These are phyloP conservation scores for Spilarctia lutea DNA, from an alignment of 2,888 invertebrate genomes.

Conservation along the genomic window DNA sequence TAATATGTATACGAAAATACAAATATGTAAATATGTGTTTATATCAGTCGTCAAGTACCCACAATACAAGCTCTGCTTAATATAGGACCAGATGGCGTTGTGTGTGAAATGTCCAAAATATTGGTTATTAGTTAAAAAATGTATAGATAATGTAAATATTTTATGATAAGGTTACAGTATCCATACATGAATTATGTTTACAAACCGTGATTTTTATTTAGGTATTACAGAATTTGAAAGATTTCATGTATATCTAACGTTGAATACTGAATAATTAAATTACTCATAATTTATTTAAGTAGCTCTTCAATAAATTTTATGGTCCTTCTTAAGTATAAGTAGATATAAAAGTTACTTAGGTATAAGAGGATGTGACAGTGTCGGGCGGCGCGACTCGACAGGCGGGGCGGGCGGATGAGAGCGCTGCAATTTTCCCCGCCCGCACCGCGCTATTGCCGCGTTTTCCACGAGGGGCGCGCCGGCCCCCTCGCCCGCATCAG, in stretches of 20 bases:
- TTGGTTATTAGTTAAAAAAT: neutral
- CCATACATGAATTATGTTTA: neutral
- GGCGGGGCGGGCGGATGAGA: constrained; percentile 66
- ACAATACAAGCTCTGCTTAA: too few species aligned
- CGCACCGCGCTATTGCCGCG: constrained; percentile 73
- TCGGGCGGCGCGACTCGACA: constrained; percentile 54
- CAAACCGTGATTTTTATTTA: neutral
- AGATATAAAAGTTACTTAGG: constrained; percentile 17
- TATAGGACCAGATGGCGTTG: too few species aligned
- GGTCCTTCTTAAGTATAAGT: neutral
- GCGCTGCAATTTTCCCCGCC: constrained; percentile 81
- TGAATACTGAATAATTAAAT: neutral
- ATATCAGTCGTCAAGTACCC: too few species aligned
- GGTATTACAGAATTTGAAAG: too few species aligned
- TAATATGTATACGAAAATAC: too few species aligned
- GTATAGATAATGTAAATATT: neutral
- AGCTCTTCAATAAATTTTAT: neutral
- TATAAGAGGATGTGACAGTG: constrained; percentile 36
- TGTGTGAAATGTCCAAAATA: too few species aligned
- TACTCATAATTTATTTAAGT: neutral
- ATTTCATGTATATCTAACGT: neutral
- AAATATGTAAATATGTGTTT: too few species aligned
- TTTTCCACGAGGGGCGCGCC: constrained; percentile 83
- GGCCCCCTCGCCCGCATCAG: constrained; percentile 78
- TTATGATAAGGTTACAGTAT: neutral